Evolutionary conservation across 1,140 invertebrate genomes (phyloP), one percentile per base, ranked within the genome.

Genomic region (Ooceraea biroi): DNA sequence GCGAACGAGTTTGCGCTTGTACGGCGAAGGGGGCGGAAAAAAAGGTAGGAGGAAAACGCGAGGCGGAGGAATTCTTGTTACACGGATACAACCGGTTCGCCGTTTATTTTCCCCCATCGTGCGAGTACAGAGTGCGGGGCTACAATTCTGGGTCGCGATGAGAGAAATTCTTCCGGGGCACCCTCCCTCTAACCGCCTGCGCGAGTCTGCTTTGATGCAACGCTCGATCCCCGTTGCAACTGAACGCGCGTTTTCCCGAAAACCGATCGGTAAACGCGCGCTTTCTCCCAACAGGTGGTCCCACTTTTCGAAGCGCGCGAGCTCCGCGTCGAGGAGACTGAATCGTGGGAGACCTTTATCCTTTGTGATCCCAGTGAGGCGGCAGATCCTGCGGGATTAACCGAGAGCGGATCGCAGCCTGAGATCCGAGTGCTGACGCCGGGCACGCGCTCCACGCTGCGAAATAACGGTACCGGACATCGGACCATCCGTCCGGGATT

Each of bases 361-460:
- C 85, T 85, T 90, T 90, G 89, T 90, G 77, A 89, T 90, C 82
- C 85, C 19, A 57, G 60, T 2, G 46, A 72, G 71, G 69, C 65
- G 66, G 57, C 19, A 36, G 2, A 69, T 82, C 82, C 74, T 52
- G 57, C 14, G 65, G 86, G 65, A 72, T 84, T 76, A 85, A 84
- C 71, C 84, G 82, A 76, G 74, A 22, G 5, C 48, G 48, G 41
- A 76, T 30, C 22, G 19, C 71, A 63, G 57, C 22, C 41, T n/a
- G 85, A 74, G 78, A 50, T 77, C 82, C n/a, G n/a, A n/a, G 84
- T 65, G 89, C 72, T 90, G 89, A 91, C 89, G 86, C 82, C 41
- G 65, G 91, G 90, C 91, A 91, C 91, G 91, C 84, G 90, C 88
- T 89, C 76, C 91, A 91, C 78, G 91, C 91, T 91, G 90, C 61